Evolutionary conservation across 2,888 invertebrate genomes (phyloP), one percentile per base, ranked within the genome.

Genomic region (Drosophila diplacantha): DNA sequence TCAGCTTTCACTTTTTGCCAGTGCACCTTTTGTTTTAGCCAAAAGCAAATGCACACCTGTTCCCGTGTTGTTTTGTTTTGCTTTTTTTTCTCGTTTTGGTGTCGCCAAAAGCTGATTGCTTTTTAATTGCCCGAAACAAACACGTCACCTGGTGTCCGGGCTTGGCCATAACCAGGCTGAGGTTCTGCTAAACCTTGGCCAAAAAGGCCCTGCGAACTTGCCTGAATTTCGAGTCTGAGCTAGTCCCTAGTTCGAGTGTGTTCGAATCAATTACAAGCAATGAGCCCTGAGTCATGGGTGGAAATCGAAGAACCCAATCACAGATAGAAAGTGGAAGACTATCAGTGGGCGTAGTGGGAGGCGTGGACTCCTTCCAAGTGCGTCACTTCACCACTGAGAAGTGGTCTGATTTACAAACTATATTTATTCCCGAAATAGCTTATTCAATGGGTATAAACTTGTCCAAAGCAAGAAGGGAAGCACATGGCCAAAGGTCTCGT

Each of bases 1-100:
- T 77, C 81, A 81, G 81, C 77, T 77, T 81, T 77, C 77, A 77
- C 77, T 77, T 77, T 77, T 81, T n/a, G n/a, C 69, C 73, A 57
- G 69, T 51, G 50, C 46, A 46, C 60, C 81, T 80, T 76, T 80
- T 77, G 76, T 80, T 77, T 80, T 73, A 63, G 66, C 50, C 56
- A 71, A 66, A 52, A 63, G 50, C 55, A 44, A 58, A 59, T 37
- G 60, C 57, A 34, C 66, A 73, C 73, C 76, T 74, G 76, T 39
- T 39, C 39, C 56, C 46, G 7, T 39, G 3, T 24, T n/a, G 24
- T 32, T 32, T 22, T 22, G 22, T 22, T 22, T 22, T 22, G 39
- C 29, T 32, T 47, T 22, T 26, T 22, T 44, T 7, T 18, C 47
- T n/a, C 31, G 5, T 35, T 14, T 51, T 29, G 26, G 37, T 51